Evolutionary conservation across 2,113 vertebrate species (phyloP).

Genomic region (Pedionomus torquatus): DNA sequence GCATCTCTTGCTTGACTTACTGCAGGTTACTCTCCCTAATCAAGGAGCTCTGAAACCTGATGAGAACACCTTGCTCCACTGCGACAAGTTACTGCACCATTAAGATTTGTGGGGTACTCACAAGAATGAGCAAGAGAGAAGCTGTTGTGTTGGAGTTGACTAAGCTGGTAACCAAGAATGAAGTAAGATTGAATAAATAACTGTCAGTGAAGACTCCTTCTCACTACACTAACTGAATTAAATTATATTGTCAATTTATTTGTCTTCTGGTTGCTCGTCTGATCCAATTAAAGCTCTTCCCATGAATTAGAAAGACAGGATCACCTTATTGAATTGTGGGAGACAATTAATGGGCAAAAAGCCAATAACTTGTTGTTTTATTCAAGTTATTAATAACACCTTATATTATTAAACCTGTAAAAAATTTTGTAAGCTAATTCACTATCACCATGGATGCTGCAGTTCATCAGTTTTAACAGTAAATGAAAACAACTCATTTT

Average conservation of each 20-base stretch:
- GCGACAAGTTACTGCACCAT: background rate
- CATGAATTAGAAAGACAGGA: constrained; percentile 23
- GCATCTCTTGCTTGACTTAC: background rate
- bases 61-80: background rate
- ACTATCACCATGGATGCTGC: fast-evolving
- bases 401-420: background rate
- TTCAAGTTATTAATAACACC: background rate
- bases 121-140: background rate
- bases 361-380: no score
- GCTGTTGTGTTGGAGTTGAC: background rate
- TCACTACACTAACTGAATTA: background rate
- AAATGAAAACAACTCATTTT: background rate
- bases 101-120: background rate
- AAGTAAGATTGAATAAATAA: background rate
- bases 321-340: background rate
- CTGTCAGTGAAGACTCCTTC: background rate
- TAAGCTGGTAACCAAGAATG: background rate
- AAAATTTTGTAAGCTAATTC: background rate
- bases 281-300: background rate
- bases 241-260: constrained; percentile 27
- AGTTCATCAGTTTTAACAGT: background rate
- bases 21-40: background rate
- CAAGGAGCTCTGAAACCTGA: background rate
- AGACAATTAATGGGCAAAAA: no score
- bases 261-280: background rate